Evolutionary conservation across 2,797 vertebrate species (phyloP).

Genomic region (Sternotherus odoratus): DNA sequence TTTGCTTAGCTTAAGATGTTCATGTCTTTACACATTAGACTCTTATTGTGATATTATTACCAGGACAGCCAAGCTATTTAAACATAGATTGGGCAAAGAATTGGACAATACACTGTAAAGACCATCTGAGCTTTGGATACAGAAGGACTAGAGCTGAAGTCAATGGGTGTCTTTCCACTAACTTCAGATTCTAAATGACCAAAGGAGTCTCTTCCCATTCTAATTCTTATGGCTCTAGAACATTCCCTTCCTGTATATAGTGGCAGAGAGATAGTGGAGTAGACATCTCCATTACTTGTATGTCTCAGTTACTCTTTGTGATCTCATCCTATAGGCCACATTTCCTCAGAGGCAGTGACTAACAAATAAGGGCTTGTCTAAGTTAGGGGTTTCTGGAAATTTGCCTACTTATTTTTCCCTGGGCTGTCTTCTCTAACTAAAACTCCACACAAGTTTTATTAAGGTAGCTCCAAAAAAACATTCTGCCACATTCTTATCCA

Average conservation of each 20-base stretch:
- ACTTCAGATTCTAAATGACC: not conserved
- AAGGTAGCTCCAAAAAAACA: not conserved
- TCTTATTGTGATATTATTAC: not conserved
- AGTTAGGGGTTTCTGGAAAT: not conserved
- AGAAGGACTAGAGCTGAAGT: not conserved
- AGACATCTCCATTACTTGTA: no score
- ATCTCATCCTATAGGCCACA: not conserved
- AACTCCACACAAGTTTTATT: not conserved
- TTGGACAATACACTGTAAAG: not conserved
- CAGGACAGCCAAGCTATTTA: slow-evolving; percentile 4
- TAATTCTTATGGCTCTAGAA: not conserved
- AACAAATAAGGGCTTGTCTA: not conserved
- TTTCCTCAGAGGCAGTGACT: not conserved
- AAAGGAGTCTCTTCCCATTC: not conserved
- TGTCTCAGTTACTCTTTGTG: not conserved
- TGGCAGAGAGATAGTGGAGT: not conserved
- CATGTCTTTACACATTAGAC: not conserved
- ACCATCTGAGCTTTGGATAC: not conserved
- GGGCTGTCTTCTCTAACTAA: not conserved
- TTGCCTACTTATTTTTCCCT: not conserved
- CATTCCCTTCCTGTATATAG: not conserved
- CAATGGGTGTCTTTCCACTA: not conserved
- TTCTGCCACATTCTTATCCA: not conserved
- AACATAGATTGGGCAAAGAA: not conserved
- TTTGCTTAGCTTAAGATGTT: slow-evolving; percentile 15